A percentile compares a stretch with the other conserved stretches of the same genome.
phyloP scores from a whole-genome alignment of 2,113 vertebrate genomes.

The Bos indicus region DNA sequence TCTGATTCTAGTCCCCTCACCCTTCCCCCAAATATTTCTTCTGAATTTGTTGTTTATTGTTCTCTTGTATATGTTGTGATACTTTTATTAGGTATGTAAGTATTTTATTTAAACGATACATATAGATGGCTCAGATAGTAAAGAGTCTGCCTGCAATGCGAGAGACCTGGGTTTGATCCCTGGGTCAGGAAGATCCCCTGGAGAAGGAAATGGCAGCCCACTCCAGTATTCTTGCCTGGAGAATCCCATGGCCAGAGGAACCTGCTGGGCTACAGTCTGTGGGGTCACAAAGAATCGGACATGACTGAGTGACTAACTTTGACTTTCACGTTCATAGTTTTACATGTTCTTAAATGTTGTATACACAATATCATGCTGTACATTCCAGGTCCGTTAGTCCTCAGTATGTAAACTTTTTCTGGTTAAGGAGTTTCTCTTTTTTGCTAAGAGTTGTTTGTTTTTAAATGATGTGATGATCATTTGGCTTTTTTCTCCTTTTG shows the following conservation, averaged over 20 bases:
- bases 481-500: not conserved
- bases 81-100: not conserved
- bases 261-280: not conserved
- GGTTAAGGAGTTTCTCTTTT: not conserved
- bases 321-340: not conserved
- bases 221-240: not conserved
- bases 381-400: not conserved
- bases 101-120: not conserved
- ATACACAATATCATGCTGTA: not conserved
- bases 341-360: not conserved
- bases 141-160: not conserved
- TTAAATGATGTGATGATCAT: not conserved
- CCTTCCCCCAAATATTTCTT: not conserved
- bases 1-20: not conserved
- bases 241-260: not conserved
- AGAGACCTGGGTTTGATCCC: not conserved
- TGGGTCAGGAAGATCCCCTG: not conserved
- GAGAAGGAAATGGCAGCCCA: not conserved
- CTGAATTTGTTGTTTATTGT: slow-evolving; percentile 25
- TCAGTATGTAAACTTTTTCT: not conserved
- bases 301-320: not conserved
- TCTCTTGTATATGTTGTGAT: not conserved
- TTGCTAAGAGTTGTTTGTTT: slow-evolving; percentile 3
- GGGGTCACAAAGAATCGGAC: not conserved
- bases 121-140: not conserved